Evolutionary conservation across 2,113 vertebrate species (phyloP).

Genomic region (Gambusia affinis): DNA sequence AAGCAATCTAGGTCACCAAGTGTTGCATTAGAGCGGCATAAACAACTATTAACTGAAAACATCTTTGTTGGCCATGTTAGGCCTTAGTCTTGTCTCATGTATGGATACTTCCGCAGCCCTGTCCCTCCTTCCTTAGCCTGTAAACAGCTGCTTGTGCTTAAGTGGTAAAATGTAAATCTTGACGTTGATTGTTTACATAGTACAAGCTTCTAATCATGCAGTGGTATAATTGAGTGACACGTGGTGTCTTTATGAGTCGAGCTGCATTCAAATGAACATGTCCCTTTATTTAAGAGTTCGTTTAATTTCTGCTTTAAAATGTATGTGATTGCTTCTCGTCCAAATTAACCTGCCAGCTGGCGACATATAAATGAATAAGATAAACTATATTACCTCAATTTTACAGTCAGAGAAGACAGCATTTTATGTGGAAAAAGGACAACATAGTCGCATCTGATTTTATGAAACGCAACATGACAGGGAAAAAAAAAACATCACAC

Average conservation of each 20-base stretch:
- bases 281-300: constrained; percentile 81
- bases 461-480: constrained; percentile 1
- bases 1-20: constrained; percentile 45
- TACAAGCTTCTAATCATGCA: constrained; percentile 84
- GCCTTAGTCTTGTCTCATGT: constrained; percentile 33
- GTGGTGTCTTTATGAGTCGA: constrained; percentile 82
- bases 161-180: constrained; percentile 84
- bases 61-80: constrained; percentile 27
- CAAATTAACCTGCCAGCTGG: constrained; percentile 52
- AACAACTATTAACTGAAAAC: constrained; percentile 58
- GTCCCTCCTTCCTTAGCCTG: constrained; percentile 66
- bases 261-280: constrained; percentile 81
- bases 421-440: not conserved
- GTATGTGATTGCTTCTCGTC: constrained; percentile 68
- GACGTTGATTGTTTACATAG: constrained; percentile 82
- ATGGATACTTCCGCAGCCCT: constrained; percentile 62
- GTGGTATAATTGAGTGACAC: constrained; percentile 82
- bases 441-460: not conserved
- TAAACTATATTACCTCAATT: constrained; percentile 39
- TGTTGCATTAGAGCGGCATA: constrained; percentile 59
- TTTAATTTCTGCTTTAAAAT: constrained; percentile 70
- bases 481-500: constrained; percentile 19
- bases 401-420: not conserved
- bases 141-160: constrained; percentile 84
- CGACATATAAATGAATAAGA: constrained; percentile 48